A percentile compares a stretch with the other conserved stretches of the same genome.
phyloP scores from a whole-genome alignment of 2,888 invertebrate species.

The Synanthedon andrenaeformis region DNA sequence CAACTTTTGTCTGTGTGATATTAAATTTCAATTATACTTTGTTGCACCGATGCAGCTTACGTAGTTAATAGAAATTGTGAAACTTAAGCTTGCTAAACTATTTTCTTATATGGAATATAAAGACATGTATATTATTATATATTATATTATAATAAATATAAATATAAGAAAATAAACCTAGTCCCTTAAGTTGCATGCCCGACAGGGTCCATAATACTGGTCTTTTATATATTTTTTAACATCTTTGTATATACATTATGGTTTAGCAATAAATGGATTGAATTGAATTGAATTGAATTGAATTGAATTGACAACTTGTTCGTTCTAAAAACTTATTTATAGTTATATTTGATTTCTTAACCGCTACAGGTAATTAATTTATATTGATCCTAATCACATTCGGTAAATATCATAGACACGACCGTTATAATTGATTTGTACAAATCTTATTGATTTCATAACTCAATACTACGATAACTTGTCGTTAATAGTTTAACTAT shows the following conservation, averaged over 20 bases:
- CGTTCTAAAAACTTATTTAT: background rate
- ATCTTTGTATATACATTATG: no score
- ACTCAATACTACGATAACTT: background rate
- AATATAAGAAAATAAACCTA: no score
- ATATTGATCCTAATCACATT: background rate
- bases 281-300: no score
- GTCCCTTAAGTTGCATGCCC: no score
- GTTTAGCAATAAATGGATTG: no score
- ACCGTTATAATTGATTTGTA: background rate
- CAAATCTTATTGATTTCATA: background rate
- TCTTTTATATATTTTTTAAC: no score
- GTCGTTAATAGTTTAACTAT: background rate
- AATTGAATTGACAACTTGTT: no score
- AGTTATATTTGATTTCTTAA: background rate
- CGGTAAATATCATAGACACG: background rate
- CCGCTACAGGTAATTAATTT: background rate
- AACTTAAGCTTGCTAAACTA: background rate
- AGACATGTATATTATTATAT: no score
- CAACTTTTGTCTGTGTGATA: background rate
- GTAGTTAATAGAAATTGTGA: background rate
- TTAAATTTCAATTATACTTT: background rate
- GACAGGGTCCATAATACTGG: no score
- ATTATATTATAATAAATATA: no score
- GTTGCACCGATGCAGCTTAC: background rate
- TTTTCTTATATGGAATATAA: background rate